Base-by-base conservation (phyloP, 2,888 invertebrate genomes). In the Meandrusa payeni region DNA sequence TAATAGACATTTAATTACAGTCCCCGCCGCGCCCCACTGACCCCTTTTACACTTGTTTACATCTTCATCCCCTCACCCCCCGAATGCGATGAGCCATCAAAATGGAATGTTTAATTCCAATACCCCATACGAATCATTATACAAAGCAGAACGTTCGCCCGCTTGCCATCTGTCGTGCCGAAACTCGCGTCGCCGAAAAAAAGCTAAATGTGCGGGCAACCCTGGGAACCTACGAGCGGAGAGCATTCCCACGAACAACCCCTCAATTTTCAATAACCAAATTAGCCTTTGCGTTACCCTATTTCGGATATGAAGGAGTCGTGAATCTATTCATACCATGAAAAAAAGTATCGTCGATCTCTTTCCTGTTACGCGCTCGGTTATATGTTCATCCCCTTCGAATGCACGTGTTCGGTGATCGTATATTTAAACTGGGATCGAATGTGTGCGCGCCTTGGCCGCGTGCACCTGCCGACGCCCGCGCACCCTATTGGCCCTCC, bases 201-300 rank as follows among this genome's bases (percentile, higher is more conserved):
- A 85, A 81, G 54, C 82, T 78, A 80, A 85, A 85, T 85, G 82
- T 85, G 87, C 82, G 78, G 74, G 74, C 83, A 79, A 81, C 88
- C 88, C 88, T 91, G 91, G 91, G 91, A 92, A 92, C 91, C 89
- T 76, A 80, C 81, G 80, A 82, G 77, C 86, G 77, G 74, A 81
- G 77, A 82, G 87, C 88, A 89, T 91, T 91, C 91, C 91, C 91
- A 91, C 91, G 91, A 89, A 82, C 87, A 80, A 88, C 88, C 88
- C 88, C 88, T 83, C 86, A 82, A 86, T 86, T 83, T 85, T 82
- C 87, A 87, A 88, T 88, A 88, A 88, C 87, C 88, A 88, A 88
- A 88, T 88, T 88, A 88, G 87, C 86, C 85, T 87, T 88, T 86
- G 83, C 87, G 87, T 88, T 88, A 88, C 88, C 88, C 88, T 85